Conservation (phyloP, 92 coral and sea anemone species). For the Galaxea fascicularis region DNA sequence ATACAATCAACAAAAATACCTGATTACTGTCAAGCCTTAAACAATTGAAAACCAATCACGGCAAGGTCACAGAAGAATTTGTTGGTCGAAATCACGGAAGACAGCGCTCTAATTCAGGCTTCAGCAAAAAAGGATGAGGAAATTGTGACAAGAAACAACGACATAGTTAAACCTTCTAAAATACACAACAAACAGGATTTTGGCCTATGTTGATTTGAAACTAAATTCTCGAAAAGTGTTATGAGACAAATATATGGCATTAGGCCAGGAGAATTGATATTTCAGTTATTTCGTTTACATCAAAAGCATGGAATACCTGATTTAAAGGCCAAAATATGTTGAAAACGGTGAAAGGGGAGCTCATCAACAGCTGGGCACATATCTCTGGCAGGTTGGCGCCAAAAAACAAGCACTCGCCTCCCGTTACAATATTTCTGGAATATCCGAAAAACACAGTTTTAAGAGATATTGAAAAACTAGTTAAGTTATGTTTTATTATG, state of each 20-base stretch:
- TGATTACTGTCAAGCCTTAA: neutral
- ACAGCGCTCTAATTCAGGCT: neutral
- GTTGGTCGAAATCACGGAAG: neutral
- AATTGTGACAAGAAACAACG: neutral
- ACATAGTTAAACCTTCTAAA: neutral
- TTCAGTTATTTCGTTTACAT: neutral
- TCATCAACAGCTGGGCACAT: neutral
- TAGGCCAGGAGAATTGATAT: neutral
- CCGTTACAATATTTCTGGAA: constrained; percentile 18
- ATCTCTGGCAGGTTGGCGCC: constrained; percentile 20
- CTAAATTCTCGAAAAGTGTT: neutral
- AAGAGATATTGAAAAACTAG: too few species aligned
- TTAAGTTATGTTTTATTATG: too few species aligned
- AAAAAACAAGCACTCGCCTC: neutral
- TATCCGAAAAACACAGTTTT: neutral
- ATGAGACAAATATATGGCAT: neutral
- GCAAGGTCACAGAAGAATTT: neutral
- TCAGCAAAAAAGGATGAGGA: constrained; percentile 7
- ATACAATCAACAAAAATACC: neutral
- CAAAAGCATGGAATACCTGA: too few species aligned
- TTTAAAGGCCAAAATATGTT: neutral
- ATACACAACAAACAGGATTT: neutral
- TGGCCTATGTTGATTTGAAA: neutral
- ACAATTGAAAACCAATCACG: neutral
- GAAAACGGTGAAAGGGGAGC: neutral